Percentiles rank a stretch among this genome's conserved stretches.
These are phyloP conservation scores for Napeogenes inachia DNA, from an alignment of 2,888 invertebrate genomes.

Conservation along the genomic window DNA sequence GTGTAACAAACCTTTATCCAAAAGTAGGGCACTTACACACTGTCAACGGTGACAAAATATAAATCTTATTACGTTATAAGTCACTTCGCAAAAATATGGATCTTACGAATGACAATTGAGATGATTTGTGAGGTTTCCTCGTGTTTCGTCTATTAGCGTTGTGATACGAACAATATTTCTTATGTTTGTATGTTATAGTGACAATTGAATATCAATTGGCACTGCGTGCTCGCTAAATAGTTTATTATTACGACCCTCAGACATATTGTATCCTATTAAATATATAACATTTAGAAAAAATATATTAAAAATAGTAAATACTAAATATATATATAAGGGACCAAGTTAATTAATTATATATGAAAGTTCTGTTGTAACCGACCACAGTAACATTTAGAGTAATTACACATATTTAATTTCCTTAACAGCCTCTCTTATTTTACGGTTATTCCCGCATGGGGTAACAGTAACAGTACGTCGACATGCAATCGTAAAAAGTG, in stretches of 20 bases:
- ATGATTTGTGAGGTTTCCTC: not conserved
- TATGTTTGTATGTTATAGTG: conserved; percentile 1
- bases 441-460: conserved; percentile 46
- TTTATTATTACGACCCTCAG: not conserved
- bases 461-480: conserved; percentile 52
- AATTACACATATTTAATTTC: conserved; percentile 36
- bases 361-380: conserved; percentile 3
- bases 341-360: conserved; percentile 1
- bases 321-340: too few relatives aligned
- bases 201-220: conserved; percentile 1
- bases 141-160: conserved; percentile 13
- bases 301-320: too few relatives aligned
- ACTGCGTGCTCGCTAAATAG: not conserved
- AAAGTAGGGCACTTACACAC: conserved; percentile 31
- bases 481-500: conserved; percentile 69
- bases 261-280: not conserved
- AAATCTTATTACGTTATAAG: conserved; percentile 13
- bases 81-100: conserved; percentile 12
- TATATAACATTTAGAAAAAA: not conserved
- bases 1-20: conserved; percentile 28
- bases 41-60: conserved; percentile 13
- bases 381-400: conserved; percentile 8
- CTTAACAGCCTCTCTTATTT: conserved; percentile 38
- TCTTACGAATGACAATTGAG: conserved; percentile 1
- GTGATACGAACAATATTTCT: not conserved